Conservation (phyloP, 2,113 vertebrate species). For the Glaucidium brasilianum region DNA sequence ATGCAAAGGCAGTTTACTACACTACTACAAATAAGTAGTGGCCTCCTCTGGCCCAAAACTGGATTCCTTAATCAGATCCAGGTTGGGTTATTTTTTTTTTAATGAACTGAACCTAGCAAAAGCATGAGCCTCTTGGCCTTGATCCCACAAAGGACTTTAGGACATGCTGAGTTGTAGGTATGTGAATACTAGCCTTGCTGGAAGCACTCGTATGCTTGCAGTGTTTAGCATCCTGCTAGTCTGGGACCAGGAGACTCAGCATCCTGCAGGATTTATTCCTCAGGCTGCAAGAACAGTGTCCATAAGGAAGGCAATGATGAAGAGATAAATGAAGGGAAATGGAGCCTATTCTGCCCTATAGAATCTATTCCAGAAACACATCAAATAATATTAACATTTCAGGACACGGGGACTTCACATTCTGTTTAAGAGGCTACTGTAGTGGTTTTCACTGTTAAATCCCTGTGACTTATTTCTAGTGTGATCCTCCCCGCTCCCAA, state of each 20-base stretch:
- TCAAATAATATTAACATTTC: background rate
- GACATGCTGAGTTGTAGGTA: slow-evolving; percentile 9
- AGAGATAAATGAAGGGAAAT: background rate
- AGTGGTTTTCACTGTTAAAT: background rate
- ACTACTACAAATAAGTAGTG: slow-evolving; percentile 29
- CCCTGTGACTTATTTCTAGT: background rate
- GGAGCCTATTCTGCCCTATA: background rate
- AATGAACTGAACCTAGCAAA: slow-evolving; percentile 5
- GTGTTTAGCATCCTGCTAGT: background rate
- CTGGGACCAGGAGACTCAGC: background rate
- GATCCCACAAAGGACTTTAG: background rate
- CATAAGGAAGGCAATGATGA: background rate
- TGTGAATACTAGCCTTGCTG: background rate
- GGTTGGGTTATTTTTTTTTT: background rate
- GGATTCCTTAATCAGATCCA: slow-evolving; percentile 33
- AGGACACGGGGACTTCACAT: background rate
- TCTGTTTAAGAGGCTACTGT: background rate
- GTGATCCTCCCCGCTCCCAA: too few relatives aligned
- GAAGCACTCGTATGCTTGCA: background rate
- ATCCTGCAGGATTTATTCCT: background rate
- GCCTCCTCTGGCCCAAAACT: slow-evolving; percentile 12
- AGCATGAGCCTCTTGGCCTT: background rate
- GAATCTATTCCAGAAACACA: background rate
- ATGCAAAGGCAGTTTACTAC: background rate
- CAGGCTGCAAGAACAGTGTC: background rate